Conservation (phyloP, 2,888 invertebrate species). For the Anorthoa munda region DNA sequence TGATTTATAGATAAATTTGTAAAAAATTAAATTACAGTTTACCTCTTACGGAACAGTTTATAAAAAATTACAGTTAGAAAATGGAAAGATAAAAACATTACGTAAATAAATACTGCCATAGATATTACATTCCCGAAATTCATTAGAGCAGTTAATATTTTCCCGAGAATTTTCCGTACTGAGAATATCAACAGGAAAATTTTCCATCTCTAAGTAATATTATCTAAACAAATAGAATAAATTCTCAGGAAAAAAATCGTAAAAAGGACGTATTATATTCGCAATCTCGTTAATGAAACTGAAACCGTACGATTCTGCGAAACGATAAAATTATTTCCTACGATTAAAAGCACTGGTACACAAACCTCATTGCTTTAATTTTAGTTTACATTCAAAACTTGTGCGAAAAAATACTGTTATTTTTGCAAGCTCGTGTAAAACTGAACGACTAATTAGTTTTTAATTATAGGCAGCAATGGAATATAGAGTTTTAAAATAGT, state of each 20-base stretch:
- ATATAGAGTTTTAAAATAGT: too few species aligned
- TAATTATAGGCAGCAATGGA: too few species aligned
- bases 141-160: conserved; percentile 1
- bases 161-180: background rate
- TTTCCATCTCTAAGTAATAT: background rate
- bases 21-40: background rate
- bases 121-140: conserved; percentile 12
- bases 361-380: conserved; percentile 1
- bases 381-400: background rate
- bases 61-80: background rate
- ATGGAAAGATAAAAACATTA: background rate
- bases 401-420: background rate
- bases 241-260: background rate
- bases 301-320: conserved; percentile 32
- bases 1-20: background rate
- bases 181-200: conserved; percentile 1
- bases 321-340: conserved; percentile 36
- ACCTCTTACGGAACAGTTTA: background rate
- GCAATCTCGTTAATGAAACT: conserved; percentile 15
- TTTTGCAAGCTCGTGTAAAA: background rate
- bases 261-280: background rate
- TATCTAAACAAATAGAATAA: background rate
- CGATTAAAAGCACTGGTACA: conserved; percentile 38
- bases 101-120: background rate
- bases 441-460: too few species aligned